Conservation (phyloP, 2,113 vertebrate species). For the Seriola aureovittata region DNA sequence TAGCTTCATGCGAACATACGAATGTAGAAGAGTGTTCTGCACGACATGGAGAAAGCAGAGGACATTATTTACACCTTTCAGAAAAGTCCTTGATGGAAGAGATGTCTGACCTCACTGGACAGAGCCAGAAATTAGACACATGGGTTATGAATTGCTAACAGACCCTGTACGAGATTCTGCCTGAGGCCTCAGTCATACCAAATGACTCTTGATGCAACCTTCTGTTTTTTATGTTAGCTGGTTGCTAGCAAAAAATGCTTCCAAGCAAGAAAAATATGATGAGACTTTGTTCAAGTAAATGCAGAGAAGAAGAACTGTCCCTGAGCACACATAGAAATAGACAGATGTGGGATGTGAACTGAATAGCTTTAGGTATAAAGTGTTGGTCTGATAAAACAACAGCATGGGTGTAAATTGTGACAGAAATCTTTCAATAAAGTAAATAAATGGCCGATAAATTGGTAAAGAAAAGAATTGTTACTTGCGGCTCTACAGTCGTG, state of each 20-base stretch:
- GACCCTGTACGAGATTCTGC: background rate
- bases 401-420: background rate
- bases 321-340: background rate
- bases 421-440: background rate
- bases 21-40: background rate
- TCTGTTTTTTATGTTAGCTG: slow-evolving; percentile 2
- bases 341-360: background rate
- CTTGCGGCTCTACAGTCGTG: background rate
- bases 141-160: slow-evolving; percentile 37
- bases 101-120: slow-evolving; percentile 32
- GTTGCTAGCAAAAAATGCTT: slow-evolving; percentile 7
- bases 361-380: background rate
- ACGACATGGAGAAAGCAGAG: slow-evolving; percentile 1
- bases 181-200: slow-evolving; percentile 13
- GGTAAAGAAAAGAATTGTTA: background rate
- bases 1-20: slow-evolving; percentile 28
- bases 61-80: slow-evolving; percentile 1
- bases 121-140: slow-evolving; percentile 44
- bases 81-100: slow-evolving; percentile 18
- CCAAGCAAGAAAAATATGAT: background rate
- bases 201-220: slow-evolving; percentile 29
- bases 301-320: too few relatives aligned
- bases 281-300: background rate
- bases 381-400: background rate
- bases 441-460: background rate